Evolutionary conservation across 2,888 invertebrate genomes (phyloP).

Genomic region (Noctua pronuba): DNA sequence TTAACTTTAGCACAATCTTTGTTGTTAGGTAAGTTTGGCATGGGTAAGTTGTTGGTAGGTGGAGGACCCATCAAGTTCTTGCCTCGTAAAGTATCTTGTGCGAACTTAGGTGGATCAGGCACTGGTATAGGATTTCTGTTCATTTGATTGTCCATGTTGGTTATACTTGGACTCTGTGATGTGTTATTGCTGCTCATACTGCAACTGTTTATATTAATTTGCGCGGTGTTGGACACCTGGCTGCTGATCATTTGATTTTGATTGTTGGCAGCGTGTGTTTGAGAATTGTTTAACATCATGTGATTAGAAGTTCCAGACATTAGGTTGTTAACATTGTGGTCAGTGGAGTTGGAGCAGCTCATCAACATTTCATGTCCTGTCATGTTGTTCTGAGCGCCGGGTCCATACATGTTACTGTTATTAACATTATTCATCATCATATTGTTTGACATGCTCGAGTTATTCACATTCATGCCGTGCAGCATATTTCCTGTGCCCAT

Average conservation of each 20-base stretch:
- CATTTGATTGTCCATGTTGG: slow-evolving; percentile 82
- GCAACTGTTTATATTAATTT: slow-evolving; percentile 86
- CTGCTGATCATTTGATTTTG: slow-evolving; percentile 82
- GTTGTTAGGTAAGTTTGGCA: slow-evolving; percentile 79
- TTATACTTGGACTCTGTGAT: slow-evolving; percentile 78
- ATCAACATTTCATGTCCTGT: slow-evolving; percentile 85
- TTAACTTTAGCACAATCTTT: slow-evolving; percentile 85
- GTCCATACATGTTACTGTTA: slow-evolving; percentile 81
- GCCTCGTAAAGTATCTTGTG: slow-evolving; percentile 83
- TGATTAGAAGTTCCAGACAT: slow-evolving; percentile 82
- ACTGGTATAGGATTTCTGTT: slow-evolving; percentile 80
- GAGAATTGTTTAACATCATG: slow-evolving; percentile 86
- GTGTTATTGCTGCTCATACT: slow-evolving; percentile 81
- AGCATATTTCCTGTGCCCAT: slow-evolving; percentile 83
- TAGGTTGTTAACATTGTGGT: slow-evolving; percentile 83
- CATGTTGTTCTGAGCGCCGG: slow-evolving; percentile 79
- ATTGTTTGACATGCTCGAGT: slow-evolving; percentile 81
- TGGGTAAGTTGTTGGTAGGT: slow-evolving; percentile 76
- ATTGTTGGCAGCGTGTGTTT: slow-evolving; percentile 78
- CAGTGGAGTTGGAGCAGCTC: slow-evolving; percentile 84
- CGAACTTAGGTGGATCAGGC: slow-evolving; percentile 83
- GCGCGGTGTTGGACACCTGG: slow-evolving; percentile 80
- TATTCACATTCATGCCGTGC: slow-evolving; percentile 84
- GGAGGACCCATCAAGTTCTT: slow-evolving; percentile 86
- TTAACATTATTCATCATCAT: slow-evolving; percentile 85